Evolutionary conservation across 2,113 vertebrate species (phyloP).

Genomic region (Coreoperca whiteheadi): DNA sequence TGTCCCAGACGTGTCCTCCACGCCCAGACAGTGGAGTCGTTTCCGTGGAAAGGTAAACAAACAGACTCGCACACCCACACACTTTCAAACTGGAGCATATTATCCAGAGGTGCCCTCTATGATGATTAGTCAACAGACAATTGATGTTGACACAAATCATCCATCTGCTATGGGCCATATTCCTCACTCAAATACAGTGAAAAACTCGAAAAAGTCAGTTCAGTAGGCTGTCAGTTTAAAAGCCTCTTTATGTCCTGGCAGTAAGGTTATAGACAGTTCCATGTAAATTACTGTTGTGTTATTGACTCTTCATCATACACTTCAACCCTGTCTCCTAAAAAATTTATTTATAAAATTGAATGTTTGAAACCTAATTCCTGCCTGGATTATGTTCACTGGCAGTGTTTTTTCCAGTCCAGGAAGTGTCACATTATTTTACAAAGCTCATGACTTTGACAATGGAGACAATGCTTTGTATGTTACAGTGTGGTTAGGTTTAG

Average conservation of each 20-base stretch:
- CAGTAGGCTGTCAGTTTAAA: conserved; percentile 12
- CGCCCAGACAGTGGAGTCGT: conserved; percentile 55
- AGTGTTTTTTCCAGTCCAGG: background rate
- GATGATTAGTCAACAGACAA: conserved; percentile 57
- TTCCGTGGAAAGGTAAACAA: conserved; percentile 47
- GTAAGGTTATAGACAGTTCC: conserved; percentile 15
- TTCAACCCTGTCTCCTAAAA: background rate
- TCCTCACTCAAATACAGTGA: conserved; percentile 22
- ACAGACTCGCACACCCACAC: conserved; percentile 42
- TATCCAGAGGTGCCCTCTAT: conserved; percentile 60
- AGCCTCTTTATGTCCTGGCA: conserved; percentile 1
- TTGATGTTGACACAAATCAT: conserved; percentile 53
- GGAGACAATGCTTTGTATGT: background rate
- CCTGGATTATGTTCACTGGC: conserved; percentile 3
- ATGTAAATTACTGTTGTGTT: background rate
- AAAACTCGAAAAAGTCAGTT: background rate
- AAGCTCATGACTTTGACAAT: background rate
- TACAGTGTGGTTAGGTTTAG: background rate
- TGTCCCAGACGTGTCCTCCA: conserved; percentile 60
- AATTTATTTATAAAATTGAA: background rate
- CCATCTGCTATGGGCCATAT: conserved; percentile 29
- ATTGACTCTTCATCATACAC: conserved; percentile 1
- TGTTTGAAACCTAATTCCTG: background rate
- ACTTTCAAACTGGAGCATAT: conserved; percentile 36
- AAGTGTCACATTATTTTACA: conserved; percentile 1